Conservation (phyloP, 2,113 vertebrate species). For the Ptychochromis oligacanthus region DNA sequence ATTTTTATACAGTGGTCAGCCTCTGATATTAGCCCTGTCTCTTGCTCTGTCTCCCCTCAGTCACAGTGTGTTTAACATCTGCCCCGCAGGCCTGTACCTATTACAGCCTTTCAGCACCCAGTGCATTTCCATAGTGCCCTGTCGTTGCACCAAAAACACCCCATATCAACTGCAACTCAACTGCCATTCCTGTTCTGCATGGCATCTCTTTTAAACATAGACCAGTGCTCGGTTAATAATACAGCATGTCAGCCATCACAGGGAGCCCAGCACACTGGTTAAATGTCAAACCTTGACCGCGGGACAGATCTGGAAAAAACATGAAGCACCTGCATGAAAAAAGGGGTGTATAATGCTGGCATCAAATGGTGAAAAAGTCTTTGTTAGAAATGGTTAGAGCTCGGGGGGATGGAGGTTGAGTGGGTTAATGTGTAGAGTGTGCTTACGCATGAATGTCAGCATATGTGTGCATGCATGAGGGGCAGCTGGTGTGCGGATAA, state of each 20-base stretch:
- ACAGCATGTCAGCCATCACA: constrained; percentile 26
- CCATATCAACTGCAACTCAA: neutral
- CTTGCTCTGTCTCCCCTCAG: constrained; percentile 58
- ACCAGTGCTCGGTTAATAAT: neutral
- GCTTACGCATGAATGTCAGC: constrained; percentile 64
- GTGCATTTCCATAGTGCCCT: constrained; percentile 1
- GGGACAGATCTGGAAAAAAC: constrained; percentile 44
- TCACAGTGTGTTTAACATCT: constrained; percentile 75
- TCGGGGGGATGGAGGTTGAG: constrained; percentile 48
- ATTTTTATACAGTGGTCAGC: constrained; percentile 16
- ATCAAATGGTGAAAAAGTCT: constrained; percentile 46
- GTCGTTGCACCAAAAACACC: constrained; percentile 1
- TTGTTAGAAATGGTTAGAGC: constrained; percentile 52
- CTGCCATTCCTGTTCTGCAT: constrained; percentile 8
- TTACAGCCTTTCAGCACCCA: constrained; percentile 57
- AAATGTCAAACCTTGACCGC: constrained; percentile 48
- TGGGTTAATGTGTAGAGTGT: constrained; percentile 66
- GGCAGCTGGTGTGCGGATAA: constrained; percentile 71
- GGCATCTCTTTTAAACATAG: constrained; percentile 23
- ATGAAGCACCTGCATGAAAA: constrained; percentile 58
- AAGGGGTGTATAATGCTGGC: constrained; percentile 29
- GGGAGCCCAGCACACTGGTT: constrained; percentile 6
- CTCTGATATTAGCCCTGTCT: constrained; percentile 57
- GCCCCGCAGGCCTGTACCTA: constrained; percentile 55
- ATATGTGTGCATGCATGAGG: constrained; percentile 37